Conservation (phyloP, 2,888 invertebrate species). For the Drosophila phalerata region DNA sequence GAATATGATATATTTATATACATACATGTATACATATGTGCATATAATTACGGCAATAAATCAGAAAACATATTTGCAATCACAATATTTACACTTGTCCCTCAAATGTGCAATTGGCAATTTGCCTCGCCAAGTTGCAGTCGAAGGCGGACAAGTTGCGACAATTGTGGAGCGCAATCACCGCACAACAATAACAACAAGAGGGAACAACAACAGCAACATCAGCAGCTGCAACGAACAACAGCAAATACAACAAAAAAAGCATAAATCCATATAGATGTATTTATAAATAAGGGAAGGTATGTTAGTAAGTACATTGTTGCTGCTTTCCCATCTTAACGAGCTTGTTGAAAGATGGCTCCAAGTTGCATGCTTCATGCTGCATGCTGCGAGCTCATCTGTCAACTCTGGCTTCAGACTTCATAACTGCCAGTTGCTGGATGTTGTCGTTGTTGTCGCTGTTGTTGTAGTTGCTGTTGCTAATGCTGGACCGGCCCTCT, state of each 20-base stretch:
- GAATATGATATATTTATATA: slow-evolving; percentile 7
- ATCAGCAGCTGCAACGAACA: slow-evolving; percentile 12
- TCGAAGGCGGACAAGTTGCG: slow-evolving; percentile 49
- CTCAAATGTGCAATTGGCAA: slow-evolving; percentile 49
- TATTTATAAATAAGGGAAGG: slow-evolving; percentile 24
- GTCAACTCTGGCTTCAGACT: slow-evolving; percentile 49
- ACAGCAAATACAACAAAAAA: background rate
- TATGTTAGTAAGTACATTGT: slow-evolving; percentile 15
- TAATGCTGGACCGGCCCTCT: slow-evolving; percentile 15
- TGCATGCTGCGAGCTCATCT: slow-evolving; percentile 53
- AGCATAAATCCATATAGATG: slow-evolving; percentile 17
- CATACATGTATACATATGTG: slow-evolving; percentile 29
- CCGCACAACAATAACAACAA: background rate
- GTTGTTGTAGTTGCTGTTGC: background rate
- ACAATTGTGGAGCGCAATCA: slow-evolving; percentile 30
- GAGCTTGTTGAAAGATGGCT: slow-evolving; percentile 63
- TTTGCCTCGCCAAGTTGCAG: slow-evolving; percentile 36
- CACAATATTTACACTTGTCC: slow-evolving; percentile 79
- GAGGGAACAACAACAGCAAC: background rate
- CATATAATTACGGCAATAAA: slow-evolving; percentile 78
- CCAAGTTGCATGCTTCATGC: slow-evolving; percentile 32
- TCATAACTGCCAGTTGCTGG: slow-evolving; percentile 42
- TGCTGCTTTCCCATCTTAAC: slow-evolving; percentile 49
- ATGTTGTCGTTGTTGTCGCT: background rate
- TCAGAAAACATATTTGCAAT: slow-evolving; percentile 70